Conservation (phyloP, 2,797 vertebrate genomes). For the Carcharodon carcharias region DNA sequence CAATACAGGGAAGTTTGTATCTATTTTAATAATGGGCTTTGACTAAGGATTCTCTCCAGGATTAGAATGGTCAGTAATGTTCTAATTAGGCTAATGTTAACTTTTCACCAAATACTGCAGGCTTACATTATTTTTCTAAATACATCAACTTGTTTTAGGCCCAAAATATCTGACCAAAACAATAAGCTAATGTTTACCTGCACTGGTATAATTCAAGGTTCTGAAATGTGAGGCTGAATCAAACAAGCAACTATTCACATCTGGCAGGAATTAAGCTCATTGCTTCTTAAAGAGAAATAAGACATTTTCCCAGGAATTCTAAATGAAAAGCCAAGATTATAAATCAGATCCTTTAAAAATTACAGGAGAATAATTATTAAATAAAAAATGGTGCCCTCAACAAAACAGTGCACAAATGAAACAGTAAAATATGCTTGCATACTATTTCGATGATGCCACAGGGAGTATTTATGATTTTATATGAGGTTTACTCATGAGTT, state of each 20-base stretch:
- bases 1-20: not conserved
- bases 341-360: not conserved
- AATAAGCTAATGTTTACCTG: not conserved
- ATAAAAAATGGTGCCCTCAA: not conserved
- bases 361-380: not conserved
- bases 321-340: not conserved
- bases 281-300: conserved; percentile 19
- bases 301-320: not conserved
- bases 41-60: not conserved
- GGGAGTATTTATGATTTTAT: not conserved
- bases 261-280: conserved; percentile 6
- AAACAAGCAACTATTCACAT: not conserved
- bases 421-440: not conserved
- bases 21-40: not conserved
- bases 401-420: not conserved
- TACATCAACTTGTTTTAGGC: not conserved
- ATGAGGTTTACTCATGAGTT: not conserved
- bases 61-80: not conserved
- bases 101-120: not conserved
- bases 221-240: conserved; percentile 8
- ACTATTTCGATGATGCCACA: not conserved
- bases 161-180: conserved; percentile 1
- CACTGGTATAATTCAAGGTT: not conserved
- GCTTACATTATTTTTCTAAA: not conserved
- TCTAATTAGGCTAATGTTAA: not conserved